Evolutionary conservation across 2,113 vertebrate genomes (phyloP).

Genomic region (Mobula birostris): DNA sequence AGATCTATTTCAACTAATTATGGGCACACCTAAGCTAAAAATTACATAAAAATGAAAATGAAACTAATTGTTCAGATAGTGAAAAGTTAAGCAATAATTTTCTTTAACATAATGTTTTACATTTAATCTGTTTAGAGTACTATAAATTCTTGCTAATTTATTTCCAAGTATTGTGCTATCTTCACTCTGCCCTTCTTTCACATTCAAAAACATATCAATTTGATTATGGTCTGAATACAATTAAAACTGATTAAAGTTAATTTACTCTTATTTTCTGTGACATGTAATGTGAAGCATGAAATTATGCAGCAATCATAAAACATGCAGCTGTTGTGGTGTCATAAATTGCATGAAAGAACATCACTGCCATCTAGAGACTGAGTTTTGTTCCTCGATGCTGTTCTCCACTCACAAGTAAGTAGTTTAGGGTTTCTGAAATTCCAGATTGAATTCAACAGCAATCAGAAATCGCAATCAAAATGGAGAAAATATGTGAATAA

Average conservation of each 20-base stretch:
- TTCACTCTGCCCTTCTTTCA: background rate
- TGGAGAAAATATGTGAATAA: background rate
- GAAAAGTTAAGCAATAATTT: background rate
- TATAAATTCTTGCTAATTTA: background rate
- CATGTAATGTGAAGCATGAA: slow-evolving; percentile 30
- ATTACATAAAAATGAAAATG: slow-evolving; percentile 11
- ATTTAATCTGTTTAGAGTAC: background rate
- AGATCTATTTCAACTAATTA: background rate
- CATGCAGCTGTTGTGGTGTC: background rate
- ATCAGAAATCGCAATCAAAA: background rate
- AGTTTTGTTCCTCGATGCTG: background rate
- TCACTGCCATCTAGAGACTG: slow-evolving; percentile 22
- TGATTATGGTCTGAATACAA: slow-evolving; percentile 34
- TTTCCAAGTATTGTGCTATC: background rate
- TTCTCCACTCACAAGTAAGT: background rate
- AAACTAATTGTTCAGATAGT: background rate
- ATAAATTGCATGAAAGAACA: background rate
- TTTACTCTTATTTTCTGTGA: slow-evolving; percentile 35
- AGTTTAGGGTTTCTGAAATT: background rate
- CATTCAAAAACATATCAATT: slow-evolving; percentile 23
- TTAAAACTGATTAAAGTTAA: slow-evolving; percentile 38
- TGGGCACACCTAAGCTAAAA: background rate
- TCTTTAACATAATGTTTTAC: background rate
- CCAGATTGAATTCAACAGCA: background rate
- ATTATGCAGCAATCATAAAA: slow-evolving; percentile 27